phyloP scores from a whole-genome alignment of 2,888 invertebrate genomes.

The Melanostoma mellinum region DNA sequence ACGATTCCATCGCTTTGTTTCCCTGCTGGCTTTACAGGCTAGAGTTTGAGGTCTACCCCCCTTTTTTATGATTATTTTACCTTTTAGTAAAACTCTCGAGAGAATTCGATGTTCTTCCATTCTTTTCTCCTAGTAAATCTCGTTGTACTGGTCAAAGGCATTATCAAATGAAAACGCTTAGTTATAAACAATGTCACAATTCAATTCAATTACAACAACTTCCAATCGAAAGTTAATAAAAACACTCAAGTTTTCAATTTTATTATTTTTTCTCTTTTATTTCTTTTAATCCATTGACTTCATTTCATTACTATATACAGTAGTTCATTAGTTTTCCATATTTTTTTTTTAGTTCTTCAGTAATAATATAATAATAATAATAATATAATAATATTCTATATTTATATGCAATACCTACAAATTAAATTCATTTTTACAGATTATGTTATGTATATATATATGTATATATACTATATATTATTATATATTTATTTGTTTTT shows the following conservation, averaged over 20 bases:
- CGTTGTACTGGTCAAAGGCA: no score
- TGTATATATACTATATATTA: constrained; percentile 35
- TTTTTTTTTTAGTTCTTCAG: constrained; percentile 67
- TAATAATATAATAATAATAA: constrained; percentile 64
- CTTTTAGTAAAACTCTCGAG: no score
- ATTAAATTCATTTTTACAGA: constrained; percentile 74
- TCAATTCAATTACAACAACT: no score
- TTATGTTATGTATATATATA: constrained; percentile 68
- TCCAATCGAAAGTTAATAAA: not conserved
- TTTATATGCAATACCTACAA: constrained; percentile 73
- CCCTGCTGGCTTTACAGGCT: no score
- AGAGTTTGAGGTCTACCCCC: no score
- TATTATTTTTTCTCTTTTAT: constrained; percentile 73
- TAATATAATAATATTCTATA: constrained; percentile 70
- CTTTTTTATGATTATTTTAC: no score
- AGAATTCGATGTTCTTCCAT: no score
- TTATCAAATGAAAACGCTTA: no score
- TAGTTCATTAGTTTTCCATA: constrained; percentile 59
- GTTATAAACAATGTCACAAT: no score
- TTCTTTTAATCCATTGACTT: constrained; percentile 72
- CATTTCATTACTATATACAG: constrained; percentile 68
- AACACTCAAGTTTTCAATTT: constrained; percentile 44
- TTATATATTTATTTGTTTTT: constrained; percentile 56
- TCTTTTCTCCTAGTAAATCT: no score
- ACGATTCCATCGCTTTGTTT: no score